phyloP scores from a whole-genome alignment of 2,888 invertebrate species.

The Oasisia sp. region DNA sequence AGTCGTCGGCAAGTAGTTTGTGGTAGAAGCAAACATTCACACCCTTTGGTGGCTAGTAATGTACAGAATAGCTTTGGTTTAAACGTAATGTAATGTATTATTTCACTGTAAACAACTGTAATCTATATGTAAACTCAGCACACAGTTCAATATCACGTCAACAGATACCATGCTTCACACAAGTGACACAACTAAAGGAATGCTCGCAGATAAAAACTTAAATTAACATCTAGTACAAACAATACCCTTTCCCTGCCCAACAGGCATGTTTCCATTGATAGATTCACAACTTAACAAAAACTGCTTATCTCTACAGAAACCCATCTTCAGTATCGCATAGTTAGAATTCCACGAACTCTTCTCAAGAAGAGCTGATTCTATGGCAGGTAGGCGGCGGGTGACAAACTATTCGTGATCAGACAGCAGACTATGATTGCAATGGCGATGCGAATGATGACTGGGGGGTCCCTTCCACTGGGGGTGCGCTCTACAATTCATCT shows the following conservation, averaged over 20 bases:
- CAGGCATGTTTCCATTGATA: neutral
- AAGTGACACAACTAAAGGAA: constrained; percentile 7
- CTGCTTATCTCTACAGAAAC: neutral
- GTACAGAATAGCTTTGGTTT: neutral
- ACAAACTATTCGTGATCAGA: neutral
- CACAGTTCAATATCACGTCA: constrained; percentile 12
- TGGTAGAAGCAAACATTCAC: neutral
- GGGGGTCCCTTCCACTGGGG: neutral
- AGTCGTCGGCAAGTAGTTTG: neutral
- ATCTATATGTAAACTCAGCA: neutral
- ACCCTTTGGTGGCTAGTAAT: neutral
- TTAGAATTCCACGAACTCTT: neutral
- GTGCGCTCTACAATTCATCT: neutral
- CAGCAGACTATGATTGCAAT: constrained; percentile 1
- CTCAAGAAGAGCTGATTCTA: neutral
- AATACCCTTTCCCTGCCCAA: neutral
- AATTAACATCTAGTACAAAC: neutral
- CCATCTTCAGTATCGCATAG: neutral
- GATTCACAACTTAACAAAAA: neutral
- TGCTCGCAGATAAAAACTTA: neutral
- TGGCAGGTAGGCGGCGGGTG: neutral
- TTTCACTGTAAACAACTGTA: neutral
- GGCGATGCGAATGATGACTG: neutral
- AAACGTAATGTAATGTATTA: neutral
- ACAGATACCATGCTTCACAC: neutral